Percentiles rank a stretch among this genome's conserved stretches.
Conservation (phyloP, 2,113 vertebrate species). For the Myrmecophaga tridactyla region DNA sequence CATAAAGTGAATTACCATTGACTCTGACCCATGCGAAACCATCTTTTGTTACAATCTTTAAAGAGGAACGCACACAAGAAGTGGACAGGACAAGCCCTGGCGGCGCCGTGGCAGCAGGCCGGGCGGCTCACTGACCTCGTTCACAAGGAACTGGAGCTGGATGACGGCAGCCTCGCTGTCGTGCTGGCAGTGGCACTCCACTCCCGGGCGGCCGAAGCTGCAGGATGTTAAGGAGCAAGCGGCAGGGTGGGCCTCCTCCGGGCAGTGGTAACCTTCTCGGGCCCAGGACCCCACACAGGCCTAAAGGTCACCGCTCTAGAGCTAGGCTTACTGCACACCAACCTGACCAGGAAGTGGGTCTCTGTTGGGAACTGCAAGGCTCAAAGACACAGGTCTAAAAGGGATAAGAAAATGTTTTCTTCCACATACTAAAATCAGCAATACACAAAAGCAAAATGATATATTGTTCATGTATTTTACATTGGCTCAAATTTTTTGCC, state of each 20-base stretch:
- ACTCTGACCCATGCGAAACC: neutral
- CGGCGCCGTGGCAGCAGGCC: too few relatives aligned
- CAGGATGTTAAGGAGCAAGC: slow-evolving; percentile 88
- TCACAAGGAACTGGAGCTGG: slow-evolving; percentile 98
- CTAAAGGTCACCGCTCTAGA: too few relatives aligned
- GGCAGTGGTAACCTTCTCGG: too few relatives aligned
- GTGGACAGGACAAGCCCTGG: neutral
- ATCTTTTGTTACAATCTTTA: neutral
- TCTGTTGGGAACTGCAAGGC: neutral
- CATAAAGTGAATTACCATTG: slow-evolving; percentile 16
- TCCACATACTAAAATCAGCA: slow-evolving; percentile 22
- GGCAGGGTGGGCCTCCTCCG: neutral
- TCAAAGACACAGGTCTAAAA: slow-evolving; percentile 1
- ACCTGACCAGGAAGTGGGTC: neutral
- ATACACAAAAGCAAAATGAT: neutral
- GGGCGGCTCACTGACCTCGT: slow-evolving; percentile 90
- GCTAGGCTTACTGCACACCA: neutral
- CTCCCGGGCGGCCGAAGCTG: slow-evolving; percentile 97
- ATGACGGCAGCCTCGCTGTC: slow-evolving; percentile 96
- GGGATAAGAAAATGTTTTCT: neutral
- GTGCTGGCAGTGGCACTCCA: slow-evolving; percentile 98
- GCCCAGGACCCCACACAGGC: too few relatives aligned
- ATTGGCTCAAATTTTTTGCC: neutral
- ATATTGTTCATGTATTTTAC: neutral
- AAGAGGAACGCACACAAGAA: neutral